Percentiles rank a stretch among this genome's conserved stretches.
These are phyloP conservation scores for Eristalis tenax DNA, from an alignment of 2,888 invertebrate species.

Conservation along the genomic window DNA sequence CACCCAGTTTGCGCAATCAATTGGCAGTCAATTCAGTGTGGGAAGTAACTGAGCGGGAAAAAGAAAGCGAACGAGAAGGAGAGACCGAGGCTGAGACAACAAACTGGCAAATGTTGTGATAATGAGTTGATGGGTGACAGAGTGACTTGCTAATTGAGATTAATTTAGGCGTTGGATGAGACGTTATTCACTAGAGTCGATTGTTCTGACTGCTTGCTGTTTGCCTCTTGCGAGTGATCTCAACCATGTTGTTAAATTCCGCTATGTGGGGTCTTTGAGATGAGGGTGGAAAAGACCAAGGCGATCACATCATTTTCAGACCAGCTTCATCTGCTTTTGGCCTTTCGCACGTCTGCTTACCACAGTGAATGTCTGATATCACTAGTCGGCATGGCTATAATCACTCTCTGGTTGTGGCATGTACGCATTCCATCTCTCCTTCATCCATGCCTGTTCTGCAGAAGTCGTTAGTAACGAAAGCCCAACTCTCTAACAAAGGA, in stretches of 20 bases:
- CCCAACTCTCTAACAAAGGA: too few species aligned
- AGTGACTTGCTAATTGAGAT: slow-evolving; percentile 18
- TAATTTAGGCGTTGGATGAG: slow-evolving; percentile 18
- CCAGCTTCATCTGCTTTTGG: too few species aligned
- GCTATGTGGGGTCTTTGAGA: too few species aligned
- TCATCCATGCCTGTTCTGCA: too few species aligned
- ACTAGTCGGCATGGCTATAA: too few species aligned
- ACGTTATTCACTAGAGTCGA: background rate
- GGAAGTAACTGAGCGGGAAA: background rate
- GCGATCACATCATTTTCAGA: too few species aligned
- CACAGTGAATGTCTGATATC: too few species aligned
- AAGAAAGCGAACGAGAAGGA: background rate
- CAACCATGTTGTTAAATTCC: background rate
- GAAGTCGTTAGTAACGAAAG: too few species aligned
- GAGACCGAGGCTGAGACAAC: background rate
- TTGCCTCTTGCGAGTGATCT: background rate
- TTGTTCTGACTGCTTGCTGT: background rate
- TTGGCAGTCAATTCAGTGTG: background rate
- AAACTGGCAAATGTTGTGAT: slow-evolving; percentile 9
- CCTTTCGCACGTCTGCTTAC: too few species aligned
- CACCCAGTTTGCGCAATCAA: slow-evolving; percentile 9
- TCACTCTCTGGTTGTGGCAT: too few species aligned
- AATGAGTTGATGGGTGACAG: background rate
- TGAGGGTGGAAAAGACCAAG: too few species aligned
- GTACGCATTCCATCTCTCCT: too few species aligned